phyloP scores from a whole-genome alignment of 2,797 vertebrate genomes.

The Glossophaga mutica region DNA sequence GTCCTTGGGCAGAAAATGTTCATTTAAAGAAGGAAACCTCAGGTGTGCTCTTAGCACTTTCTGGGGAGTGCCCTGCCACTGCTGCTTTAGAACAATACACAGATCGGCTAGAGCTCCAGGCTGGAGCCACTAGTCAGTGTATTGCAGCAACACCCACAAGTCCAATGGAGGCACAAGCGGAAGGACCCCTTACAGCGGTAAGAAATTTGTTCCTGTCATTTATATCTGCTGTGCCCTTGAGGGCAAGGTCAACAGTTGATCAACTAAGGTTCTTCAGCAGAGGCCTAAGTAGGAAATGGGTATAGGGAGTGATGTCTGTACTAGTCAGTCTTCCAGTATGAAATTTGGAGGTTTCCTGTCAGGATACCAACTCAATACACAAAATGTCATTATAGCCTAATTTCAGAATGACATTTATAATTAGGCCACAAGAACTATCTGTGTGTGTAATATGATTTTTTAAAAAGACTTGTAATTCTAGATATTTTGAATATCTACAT shows the following conservation, averaged over 20 bases:
- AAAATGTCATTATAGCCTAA: not conserved
- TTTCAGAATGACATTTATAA: conserved; percentile 35
- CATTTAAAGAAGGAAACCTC: conserved; percentile 74
- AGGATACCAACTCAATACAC: not conserved
- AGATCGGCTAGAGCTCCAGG: conserved; percentile 89
- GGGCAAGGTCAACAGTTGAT: not conserved
- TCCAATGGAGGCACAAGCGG: conserved; percentile 93
- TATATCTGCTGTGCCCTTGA: not conserved
- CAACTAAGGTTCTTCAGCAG: not conserved
- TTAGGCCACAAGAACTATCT: not conserved
- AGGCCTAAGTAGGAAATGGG: not conserved
- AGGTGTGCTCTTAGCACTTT: conserved; percentile 76
- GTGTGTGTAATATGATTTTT: not conserved
- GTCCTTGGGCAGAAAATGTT: conserved; percentile 71
- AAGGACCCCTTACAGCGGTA: conserved; percentile 96
- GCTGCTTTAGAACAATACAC: conserved; percentile 81
- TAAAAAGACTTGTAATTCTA: not conserved
- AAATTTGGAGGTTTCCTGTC: not conserved
- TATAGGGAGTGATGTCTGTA: not conserved
- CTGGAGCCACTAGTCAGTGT: conserved; percentile 84
- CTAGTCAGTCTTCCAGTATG: not conserved
- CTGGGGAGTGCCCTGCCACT: conserved; percentile 71
- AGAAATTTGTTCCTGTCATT: conserved; percentile 66
- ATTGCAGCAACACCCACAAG: conserved; percentile 92
- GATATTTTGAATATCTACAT: not conserved